Conservation (phyloP, 2,888 invertebrate species). For the Beris morrisii region DNA sequence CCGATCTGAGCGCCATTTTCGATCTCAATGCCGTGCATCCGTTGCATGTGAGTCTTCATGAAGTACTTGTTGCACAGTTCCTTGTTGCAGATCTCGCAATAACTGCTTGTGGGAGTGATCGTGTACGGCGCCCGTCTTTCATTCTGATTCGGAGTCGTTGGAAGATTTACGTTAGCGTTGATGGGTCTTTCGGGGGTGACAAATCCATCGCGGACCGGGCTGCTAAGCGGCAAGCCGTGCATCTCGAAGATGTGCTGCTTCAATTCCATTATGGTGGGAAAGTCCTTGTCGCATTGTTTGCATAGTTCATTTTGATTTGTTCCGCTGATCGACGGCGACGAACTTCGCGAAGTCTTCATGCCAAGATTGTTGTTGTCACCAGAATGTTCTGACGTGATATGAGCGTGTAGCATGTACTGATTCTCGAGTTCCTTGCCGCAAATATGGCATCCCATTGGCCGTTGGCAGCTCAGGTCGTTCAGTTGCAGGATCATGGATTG, state of each 20-base stretch:
- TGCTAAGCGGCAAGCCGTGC: constrained; percentile 60
- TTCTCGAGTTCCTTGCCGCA: constrained; percentile 75
- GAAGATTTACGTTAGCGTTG: constrained; percentile 40
- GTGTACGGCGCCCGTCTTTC: constrained; percentile 62
- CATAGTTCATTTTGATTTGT: constrained; percentile 45
- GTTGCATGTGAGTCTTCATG: constrained; percentile 98
- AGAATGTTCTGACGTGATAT: constrained; percentile 53
- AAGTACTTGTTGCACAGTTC: constrained; percentile 99
- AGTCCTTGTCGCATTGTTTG: constrained; percentile 57
- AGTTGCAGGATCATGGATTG: constrained; percentile 89
- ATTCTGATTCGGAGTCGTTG: constrained; percentile 40
- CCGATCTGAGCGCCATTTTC: constrained; percentile 91
- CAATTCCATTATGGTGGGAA: constrained; percentile 69
- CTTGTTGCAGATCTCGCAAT: constrained; percentile 97
- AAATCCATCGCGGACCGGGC: constrained; percentile 56
- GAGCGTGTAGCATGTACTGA: constrained; percentile 65
- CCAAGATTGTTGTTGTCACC: constrained; percentile 41
- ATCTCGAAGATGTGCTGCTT: constrained; percentile 70
- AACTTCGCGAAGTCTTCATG: constrained; percentile 35
- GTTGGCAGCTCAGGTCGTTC: constrained; percentile 73
- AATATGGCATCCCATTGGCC: constrained; percentile 64
- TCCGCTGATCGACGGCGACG: constrained; percentile 40
- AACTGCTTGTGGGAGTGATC: constrained; percentile 76
- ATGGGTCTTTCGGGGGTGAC: constrained; percentile 57
- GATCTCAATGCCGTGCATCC: constrained; percentile 96